Conservation (phyloP, 2,888 invertebrate species). For the Plagodis pulveraria region DNA sequence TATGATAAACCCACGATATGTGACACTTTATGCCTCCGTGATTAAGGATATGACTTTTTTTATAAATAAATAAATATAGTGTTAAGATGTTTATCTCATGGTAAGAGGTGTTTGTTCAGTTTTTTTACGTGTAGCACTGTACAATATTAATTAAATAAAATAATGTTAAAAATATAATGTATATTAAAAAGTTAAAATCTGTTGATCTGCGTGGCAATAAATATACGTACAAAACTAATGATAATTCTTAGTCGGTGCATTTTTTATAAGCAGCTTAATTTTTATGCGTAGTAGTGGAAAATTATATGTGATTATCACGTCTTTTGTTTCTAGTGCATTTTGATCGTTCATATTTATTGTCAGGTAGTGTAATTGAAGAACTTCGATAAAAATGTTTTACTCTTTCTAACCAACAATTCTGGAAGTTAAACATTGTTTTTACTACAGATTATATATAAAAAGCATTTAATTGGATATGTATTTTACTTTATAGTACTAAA, state of each 20-base stretch:
- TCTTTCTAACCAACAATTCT: too few relatives aligned
- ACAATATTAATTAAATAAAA: slow-evolving; percentile 2
- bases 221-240: background rate
- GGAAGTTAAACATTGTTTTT: too few relatives aligned
- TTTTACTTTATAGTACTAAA: too few relatives aligned
- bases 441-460: too few relatives aligned
- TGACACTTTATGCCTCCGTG: slow-evolving; percentile 62
- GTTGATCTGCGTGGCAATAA: slow-evolving; percentile 4
- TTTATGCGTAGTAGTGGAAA: too few relatives aligned
- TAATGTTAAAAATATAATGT: slow-evolving; percentile 4
- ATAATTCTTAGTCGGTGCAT: background rate
- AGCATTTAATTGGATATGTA: too few relatives aligned
- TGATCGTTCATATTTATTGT: slow-evolving; percentile 4
- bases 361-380: background rate
- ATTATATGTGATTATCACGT: too few relatives aligned
- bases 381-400: too few relatives aligned
- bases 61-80: slow-evolving; percentile 33
- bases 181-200: slow-evolving; percentile 8
- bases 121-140: slow-evolving; percentile 12
- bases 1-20: slow-evolving; percentile 51
- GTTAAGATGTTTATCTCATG: slow-evolving; percentile 17
- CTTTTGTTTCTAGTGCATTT: background rate
- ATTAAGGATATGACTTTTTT: slow-evolving; percentile 54
- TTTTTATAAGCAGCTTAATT: background rate
- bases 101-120: slow-evolving; percentile 4